Evolutionary conservation across 2,113 vertebrate genomes (phyloP), one percentile per base, ranked within the genome.

Genomic region (Labeo catla): DNA sequence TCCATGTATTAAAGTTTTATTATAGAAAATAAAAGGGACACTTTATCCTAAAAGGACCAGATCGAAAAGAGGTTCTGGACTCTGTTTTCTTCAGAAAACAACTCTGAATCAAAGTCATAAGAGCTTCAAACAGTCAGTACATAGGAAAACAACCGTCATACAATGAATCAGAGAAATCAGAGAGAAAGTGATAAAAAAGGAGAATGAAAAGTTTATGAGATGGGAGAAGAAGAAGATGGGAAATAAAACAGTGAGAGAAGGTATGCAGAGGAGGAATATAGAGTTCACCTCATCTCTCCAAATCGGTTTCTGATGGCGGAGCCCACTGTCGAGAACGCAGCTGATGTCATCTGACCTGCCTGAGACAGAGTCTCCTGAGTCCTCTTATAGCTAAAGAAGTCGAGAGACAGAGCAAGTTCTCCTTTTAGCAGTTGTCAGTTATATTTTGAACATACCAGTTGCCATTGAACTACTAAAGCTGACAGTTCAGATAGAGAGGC

Each of bases 301-400:
- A 99, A 92, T 87, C 95, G 97, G 91, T 95, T 95, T 93, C 96
- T 96, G 92, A 99, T 95, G 88, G 93, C 96, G 68, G 97, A 94
- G 4, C 98, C 95, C 92, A 99, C 59, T 0, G 88, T 96, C 87
- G 96, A 97, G 89, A 99, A 91, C 5, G 97, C 97, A 74, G 96
- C 95, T 3, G 98, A 95, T 1, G 98, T 99, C 93, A 96, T 96
- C 91, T 97, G 97, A 34, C 98, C 96, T 0, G 97, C 98, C 86
- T 97, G 96, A 47, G 96, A 96, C 23, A 99, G 93, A 12, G 96
- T 95, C 87, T 98, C 97, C 90, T 97, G 96, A 87, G 98, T 99
- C 92, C 96, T 99, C 94, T 96, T 94, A 34, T 97, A 98, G 47
- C 98, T 99, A 72, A 50, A 86, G 50, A 88, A 28, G 72, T 52